Percentiles rank a stretch among this genome's conserved stretches.
phyloP scores from a whole-genome alignment of 2,113 vertebrate species.

The Colius striatus region DNA sequence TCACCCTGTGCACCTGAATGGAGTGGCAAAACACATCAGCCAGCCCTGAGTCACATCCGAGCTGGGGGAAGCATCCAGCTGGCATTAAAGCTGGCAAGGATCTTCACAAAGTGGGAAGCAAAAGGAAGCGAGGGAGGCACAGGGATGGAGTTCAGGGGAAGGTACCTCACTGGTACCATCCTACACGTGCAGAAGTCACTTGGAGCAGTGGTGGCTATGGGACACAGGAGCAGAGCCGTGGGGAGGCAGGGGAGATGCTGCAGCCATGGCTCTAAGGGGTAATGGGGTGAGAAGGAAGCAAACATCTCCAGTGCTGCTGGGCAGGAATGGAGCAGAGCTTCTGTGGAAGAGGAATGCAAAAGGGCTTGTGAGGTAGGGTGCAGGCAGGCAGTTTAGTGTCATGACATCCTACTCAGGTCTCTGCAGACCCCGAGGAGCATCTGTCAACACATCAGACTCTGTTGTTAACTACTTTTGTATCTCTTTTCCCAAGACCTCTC shows the following conservation, averaged over 20 bases:
- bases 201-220: rapidly evolving
- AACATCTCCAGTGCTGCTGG: background rate
- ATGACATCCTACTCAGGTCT: background rate
- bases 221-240: background rate
- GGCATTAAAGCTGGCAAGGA: background rate
- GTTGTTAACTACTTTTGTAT: background rate
- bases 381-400: background rate
- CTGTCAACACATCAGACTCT: background rate
- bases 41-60: background rate
- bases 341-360: background rate
- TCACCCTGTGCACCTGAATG: background rate
- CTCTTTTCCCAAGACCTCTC: background rate
- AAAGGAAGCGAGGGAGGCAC: background rate
- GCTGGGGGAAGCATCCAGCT: background rate
- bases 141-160: background rate
- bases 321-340: background rate
- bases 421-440: background rate
- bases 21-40: background rate
- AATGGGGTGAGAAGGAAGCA: background rate
- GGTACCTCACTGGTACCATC: background rate
- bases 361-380: background rate
- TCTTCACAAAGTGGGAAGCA: background rate
- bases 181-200: rapidly evolving
- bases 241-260: background rate
- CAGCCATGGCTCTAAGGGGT: background rate